Evolutionary conservation across 2,888 invertebrate species (phyloP), one percentile per base, ranked within the genome.

Genomic region (Leistus spinibarbis): DNA sequence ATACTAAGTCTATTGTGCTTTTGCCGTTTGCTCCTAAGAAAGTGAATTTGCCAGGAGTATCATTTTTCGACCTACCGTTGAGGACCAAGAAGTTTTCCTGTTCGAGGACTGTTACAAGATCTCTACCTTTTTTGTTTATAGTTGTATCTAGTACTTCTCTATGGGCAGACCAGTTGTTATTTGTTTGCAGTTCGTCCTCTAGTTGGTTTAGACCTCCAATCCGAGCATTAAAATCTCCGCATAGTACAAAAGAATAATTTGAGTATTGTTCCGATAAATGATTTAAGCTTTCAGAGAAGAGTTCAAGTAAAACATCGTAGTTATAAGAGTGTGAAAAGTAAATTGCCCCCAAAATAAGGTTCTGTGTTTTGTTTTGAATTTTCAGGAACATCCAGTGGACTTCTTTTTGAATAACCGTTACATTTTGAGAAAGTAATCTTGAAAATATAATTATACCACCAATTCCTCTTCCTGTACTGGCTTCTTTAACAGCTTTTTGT

Each of bases 61-160:
- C 63, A 20, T n/a, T 63, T 3, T 4, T 3, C 3, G 56, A 19
- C 56, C 68, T 54, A 10, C 68, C 68, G 56, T 68, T 68, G 10
- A 54, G 16, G 13, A 54, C 56, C 5, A 13, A 16, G 5, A 40
- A 66, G 9, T 16, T 13, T 16, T 66, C 27, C 2, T 19, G 20
- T 40, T 66, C 68, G 54, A 68, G 54, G 3, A 54, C 22, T 53
- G 54, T 16, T 13, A 16, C 24, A 17, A 68, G 22, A 3, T 40
- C 66, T 2, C 16, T 23, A 27, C 40, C 40, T 40, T 66, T 40
- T 66, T 66, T 66, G 40, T 66, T 66, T n/a, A 66, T 40, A 53
- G 20, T 66, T 1, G 16, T 53, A 53, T 66, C 66, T n/a, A n/a
- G 5, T 20, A 54, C 13, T 9, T 17, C 54, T 66, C 66, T 40